phyloP scores from a whole-genome alignment of 1,140 invertebrate species.

The Choristoneura fumiferana region DNA sequence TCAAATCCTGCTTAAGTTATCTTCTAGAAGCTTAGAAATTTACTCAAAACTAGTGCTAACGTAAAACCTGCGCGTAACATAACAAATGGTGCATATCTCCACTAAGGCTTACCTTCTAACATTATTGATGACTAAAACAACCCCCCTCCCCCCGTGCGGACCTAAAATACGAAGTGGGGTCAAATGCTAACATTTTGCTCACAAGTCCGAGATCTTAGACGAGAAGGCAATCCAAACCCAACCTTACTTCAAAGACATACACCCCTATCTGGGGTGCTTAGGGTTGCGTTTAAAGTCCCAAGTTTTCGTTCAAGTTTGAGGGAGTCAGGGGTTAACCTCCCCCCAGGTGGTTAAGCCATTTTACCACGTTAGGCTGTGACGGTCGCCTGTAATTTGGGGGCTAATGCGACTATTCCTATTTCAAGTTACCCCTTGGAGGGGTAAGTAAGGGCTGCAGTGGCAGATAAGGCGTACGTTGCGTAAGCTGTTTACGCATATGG shows the following conservation, averaged over 20 bases:
- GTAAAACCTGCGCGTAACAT: slow-evolving; percentile 23
- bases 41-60: slow-evolving; percentile 14
- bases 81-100: slow-evolving; percentile 52
- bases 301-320: slow-evolving; percentile 29
- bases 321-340: slow-evolving; percentile 53
- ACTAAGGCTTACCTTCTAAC: slow-evolving; percentile 66
- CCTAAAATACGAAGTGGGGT: slow-evolving; percentile 71
- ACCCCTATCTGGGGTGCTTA: background rate
- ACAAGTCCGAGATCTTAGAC: slow-evolving; percentile 34
- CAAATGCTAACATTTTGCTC: slow-evolving; percentile 61
- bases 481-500: slow-evolving; percentile 26
- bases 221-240: slow-evolving; percentile 23
- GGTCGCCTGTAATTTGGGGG: slow-evolving; percentile 74
- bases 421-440: slow-evolving; percentile 59
- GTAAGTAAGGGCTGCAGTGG: slow-evolving; percentile 63
- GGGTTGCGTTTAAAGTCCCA: slow-evolving; percentile 26
- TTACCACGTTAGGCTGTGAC: slow-evolving; percentile 75
- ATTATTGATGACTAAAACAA: slow-evolving; percentile 74
- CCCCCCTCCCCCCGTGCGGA: slow-evolving; percentile 45
- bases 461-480: slow-evolving; percentile 54
- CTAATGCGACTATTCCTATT: slow-evolving; percentile 77
- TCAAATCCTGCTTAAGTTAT: no score
- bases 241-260: slow-evolving; percentile 18
- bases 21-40: no score
- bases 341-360: slow-evolving; percentile 67